Percentiles rank a stretch among this genome's conserved stretches.
Conservation (phyloP, 2,113 vertebrate species). For the Clarias batrachus region DNA sequence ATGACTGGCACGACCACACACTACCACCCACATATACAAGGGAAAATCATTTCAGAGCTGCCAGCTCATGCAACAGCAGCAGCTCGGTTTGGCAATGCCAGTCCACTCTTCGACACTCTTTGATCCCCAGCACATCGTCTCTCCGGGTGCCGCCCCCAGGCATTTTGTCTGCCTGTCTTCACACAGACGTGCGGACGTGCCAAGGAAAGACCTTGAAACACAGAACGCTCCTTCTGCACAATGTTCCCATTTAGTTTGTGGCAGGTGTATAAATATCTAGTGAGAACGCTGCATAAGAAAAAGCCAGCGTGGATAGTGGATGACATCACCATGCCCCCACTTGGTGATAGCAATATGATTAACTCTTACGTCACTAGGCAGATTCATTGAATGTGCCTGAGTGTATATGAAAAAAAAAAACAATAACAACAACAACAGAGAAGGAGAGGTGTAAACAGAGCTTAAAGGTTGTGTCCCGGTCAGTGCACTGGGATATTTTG, state of each 20-base stretch:
- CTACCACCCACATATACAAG: slow-evolving; percentile 32
- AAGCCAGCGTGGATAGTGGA: slow-evolving; percentile 2
- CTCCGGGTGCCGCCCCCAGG: slow-evolving; percentile 58
- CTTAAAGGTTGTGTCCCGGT: neutral
- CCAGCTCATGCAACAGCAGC: slow-evolving; percentile 42
- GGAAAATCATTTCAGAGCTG: slow-evolving; percentile 21
- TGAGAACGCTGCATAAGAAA: neutral
- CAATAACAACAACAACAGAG: neutral
- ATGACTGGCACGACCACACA: slow-evolving; percentile 34
- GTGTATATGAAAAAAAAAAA: neutral
- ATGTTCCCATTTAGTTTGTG: neutral
- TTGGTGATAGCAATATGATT: slow-evolving; percentile 25
- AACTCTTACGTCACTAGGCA: slow-evolving; percentile 16
- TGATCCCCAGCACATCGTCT: slow-evolving; percentile 37
- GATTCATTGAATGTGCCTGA: slow-evolving; percentile 9
- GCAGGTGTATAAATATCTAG: slow-evolving; percentile 6
- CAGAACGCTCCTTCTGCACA: neutral
- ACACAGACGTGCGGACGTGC: neutral
- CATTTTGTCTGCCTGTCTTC: slow-evolving; percentile 50
- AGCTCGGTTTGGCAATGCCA: slow-evolving; percentile 45
- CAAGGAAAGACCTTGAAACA: slow-evolving; percentile 7
- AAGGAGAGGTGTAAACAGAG: neutral
- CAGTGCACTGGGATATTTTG: neutral
- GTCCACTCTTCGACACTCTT: slow-evolving; percentile 33
- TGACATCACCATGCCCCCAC: slow-evolving; percentile 17